Base-by-base conservation (phyloP, 1,140 invertebrate genomes). In the Eubasilissa regina region DNA sequence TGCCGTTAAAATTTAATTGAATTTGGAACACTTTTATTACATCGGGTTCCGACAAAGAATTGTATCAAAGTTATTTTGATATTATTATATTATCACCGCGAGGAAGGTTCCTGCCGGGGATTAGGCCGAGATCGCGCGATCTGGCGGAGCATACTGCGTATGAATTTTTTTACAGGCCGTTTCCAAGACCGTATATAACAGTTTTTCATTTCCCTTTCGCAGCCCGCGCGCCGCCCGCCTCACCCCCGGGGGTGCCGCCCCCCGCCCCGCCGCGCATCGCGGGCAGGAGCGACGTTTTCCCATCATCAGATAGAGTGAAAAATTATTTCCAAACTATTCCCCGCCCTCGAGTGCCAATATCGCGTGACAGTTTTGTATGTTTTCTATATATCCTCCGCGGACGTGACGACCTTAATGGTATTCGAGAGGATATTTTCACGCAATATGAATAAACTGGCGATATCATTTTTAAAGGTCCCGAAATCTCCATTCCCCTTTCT, bases 361-460 rank as follows among this genome's bases (percentile, higher is more conserved):
- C 66, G 45, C 66, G 66, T 70, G 66, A 70, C 66, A 70, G 66
- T 70, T 70, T 70, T 13, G 66, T 70, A 53, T 70, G 66, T 47
- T 70, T 51, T 70, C 45, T 70, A 70, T 70, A 53, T 51, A 48
- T 70, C 47, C 44, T 51, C 66, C 45, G 47, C 47, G 66, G 66
- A 70, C 66, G 66, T 48, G 45, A 48, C 66, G 66, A 70, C 66
- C 66, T 70, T 70, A 70, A 70, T 47, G 45, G 64, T 47, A 15
- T 17, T 56, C 21, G 21, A 45, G 43, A 78, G 64, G 64, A 45
- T 78, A 70, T 78, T 78, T 78, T 80, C 81, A 82, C 77, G 81
- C 81, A 79, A 82, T 82, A 82, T 82, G 81, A 82, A 82, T 82
- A 82, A 82, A 72, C 77, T 53, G 80, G 77, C 78, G 81, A 80